Conservation (phyloP, 2,888 invertebrate species). For the Antheraea assamensis region DNA sequence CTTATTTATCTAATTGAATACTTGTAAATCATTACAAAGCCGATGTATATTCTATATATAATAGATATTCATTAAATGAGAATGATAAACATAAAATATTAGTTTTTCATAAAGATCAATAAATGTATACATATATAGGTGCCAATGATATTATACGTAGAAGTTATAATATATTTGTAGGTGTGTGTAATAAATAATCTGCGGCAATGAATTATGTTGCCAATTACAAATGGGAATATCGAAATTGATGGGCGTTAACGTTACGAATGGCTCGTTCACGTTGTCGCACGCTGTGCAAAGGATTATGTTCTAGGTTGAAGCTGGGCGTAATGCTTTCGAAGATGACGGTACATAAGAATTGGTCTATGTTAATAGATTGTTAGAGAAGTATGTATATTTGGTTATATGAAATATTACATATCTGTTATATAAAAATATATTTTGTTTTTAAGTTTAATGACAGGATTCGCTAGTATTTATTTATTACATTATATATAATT, state of each 20-base stretch:
- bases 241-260: constrained; percentile 44
- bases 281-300: constrained; percentile 71
- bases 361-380: background rate
- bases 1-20: no score
- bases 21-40: no score
- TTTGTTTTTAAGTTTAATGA: no score
- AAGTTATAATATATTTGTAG: no score
- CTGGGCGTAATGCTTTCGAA: constrained; percentile 75
- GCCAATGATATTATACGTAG: no score
- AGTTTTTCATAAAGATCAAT: background rate
- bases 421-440: no score
- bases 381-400: background rate
- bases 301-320: constrained; percentile 78
- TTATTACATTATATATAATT: no score
- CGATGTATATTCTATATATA: no score
- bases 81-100: background rate
- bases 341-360: constrained; percentile 63
- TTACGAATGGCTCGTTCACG: constrained; percentile 39
- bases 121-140: background rate
- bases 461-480: no score
- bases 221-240: constrained; percentile 62
- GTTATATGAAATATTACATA: no score
- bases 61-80: no score
- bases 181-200: background rate
- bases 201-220: background rate